These are phyloP conservation scores for Chaetodon trifasciatus DNA, from an alignment of 2,797 vertebrate species.

Conservation along the genomic window DNA sequence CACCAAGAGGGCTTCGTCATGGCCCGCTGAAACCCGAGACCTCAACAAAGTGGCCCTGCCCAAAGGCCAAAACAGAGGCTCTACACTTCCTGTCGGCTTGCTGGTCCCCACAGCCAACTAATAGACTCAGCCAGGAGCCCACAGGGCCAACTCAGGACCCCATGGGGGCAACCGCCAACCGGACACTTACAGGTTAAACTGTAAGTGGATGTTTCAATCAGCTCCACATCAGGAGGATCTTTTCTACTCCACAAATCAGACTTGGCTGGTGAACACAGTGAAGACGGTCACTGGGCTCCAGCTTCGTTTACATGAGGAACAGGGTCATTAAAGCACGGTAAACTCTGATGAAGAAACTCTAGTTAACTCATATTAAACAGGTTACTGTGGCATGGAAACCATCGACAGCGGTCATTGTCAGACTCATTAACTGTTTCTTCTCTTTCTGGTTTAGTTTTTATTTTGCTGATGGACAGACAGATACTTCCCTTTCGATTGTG, in stretches of 20 bases:
- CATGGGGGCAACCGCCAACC: background rate
- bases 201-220: slow-evolving; percentile 34
- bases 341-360: background rate
- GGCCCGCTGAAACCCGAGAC: slow-evolving; percentile 89
- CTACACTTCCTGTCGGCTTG: slow-evolving; percentile 80
- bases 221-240: slow-evolving; percentile 48
- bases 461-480: background rate
- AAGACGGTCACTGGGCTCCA: background rate
- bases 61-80: slow-evolving; percentile 69
- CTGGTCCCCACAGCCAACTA: slow-evolving; percentile 81
- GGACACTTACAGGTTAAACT: slow-evolving; percentile 17
- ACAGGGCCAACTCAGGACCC: slow-evolving; percentile 70
- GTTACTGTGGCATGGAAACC: background rate
- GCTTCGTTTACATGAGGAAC: slow-evolving; percentile 43
- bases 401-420: background rate
- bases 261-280: slow-evolving; percentile 3
- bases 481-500: too few species aligned
- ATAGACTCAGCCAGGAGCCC: slow-evolving; percentile 36
- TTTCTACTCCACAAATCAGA: slow-evolving; percentile 51
- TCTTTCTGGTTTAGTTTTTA: background rate
- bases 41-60: slow-evolving; percentile 83
- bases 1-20: slow-evolving; percentile 89
- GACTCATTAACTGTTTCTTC: background rate
- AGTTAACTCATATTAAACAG: background rate
- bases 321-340: slow-evolving; percentile 8